Evolutionary conservation across 1,140 invertebrate species (phyloP).

Genomic region (Pentalonia nigronervosa): DNA sequence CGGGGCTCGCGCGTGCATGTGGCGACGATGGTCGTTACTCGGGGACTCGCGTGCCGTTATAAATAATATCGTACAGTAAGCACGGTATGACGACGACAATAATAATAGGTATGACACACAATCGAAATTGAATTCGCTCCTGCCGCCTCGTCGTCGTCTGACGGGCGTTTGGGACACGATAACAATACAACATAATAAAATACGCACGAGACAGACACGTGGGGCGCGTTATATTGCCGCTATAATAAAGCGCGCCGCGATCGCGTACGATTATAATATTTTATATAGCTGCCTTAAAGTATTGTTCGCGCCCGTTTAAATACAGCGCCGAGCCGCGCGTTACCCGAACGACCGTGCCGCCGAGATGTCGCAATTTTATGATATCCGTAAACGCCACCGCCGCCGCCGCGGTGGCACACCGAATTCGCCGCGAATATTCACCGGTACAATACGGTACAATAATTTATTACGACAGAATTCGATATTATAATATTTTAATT

Average conservation of each 20-base stretch:
- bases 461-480: too few species aligned
- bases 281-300: not conserved
- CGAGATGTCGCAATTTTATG: not conserved
- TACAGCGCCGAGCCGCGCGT: not conserved
- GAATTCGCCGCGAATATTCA: not conserved
- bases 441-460: too few species aligned
- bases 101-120: not conserved
- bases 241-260: not conserved
- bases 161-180: not conserved
- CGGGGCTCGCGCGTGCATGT: not conserved
- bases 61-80: not conserved
- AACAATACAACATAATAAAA: not conserved
- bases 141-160: not conserved
- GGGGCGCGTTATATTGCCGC: not conserved
- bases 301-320: not conserved
- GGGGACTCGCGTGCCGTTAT: not conserved
- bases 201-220: not conserved
- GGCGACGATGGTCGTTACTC: not conserved
- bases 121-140: conserved; percentile 4
- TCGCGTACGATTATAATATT: not conserved
- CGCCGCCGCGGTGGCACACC: too few species aligned
- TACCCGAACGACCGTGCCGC: too few species aligned
- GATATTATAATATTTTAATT: too few species aligned
- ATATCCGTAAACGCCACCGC: not conserved
- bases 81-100: not conserved